Base-by-base conservation (phyloP, 2,797 vertebrate genomes). In the Adrianichthys oophorus region DNA sequence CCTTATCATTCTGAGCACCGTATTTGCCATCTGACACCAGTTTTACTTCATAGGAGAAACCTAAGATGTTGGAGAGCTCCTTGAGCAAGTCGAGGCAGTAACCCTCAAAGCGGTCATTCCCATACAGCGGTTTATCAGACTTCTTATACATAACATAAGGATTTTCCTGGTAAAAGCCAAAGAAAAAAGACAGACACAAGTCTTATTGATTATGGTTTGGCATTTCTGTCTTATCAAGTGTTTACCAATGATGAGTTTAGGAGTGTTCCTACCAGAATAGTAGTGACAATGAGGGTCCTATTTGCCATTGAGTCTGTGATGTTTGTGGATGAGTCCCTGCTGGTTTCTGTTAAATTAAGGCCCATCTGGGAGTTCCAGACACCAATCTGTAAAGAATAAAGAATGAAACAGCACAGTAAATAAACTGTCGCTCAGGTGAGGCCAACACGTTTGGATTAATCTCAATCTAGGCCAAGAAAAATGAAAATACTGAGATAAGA, bases 81-180 rank as follows among this genome's bases (percentile, higher is more conserved):
- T 98, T 97, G 26, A 99, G 89, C 60, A 99, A 89, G 88, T 99
- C 97, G 67, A 99, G 88, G 79, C 98, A 99, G 89, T 98, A 99
- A 16, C 98, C 98, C 76, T 99, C 98, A 6, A 99, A 99, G 71
- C 97, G 93, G 82, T 99, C 97, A 52, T 99, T 99, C 50, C 98
- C 98, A 10, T 97, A 96, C 29, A 99, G 85, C 0, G 97, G 96
- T 80, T 98, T 98, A 75, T 99, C 98, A 0, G 98, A 99, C 78
- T 99, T 99, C 90, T 95, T 96, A 76, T 97, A 93, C 97, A 98
- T 99, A 67, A 99, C 96, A 0, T 99, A 99, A 5, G 98, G 98
- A 73, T 98, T 97, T 86, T 98, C 98, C 98, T 99, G 74, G 2
- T 84, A 64, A 16, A 52, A 65, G 16, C 10, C 32, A 37, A 37